Evolutionary conservation across 2,113 vertebrate genomes (phyloP).

Genomic region (Labrus mixtus): DNA sequence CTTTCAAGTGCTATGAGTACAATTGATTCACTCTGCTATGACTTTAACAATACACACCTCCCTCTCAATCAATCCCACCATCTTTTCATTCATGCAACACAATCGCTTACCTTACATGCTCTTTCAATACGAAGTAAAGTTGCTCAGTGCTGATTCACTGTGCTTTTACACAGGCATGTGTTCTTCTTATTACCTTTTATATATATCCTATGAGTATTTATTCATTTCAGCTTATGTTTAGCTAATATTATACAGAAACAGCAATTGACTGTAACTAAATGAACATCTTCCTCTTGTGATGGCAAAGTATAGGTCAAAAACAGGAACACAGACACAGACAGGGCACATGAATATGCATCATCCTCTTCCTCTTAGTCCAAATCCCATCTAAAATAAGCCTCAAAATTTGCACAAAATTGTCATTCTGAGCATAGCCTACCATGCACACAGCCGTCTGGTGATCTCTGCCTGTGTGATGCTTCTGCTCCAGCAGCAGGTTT

Average conservation of each 20-base stretch:
- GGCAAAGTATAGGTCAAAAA: not conserved
- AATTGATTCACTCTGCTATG: constrained; percentile 19
- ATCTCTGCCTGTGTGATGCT: constrained; percentile 41
- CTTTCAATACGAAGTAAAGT: constrained; percentile 14
- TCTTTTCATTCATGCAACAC: constrained; percentile 33
- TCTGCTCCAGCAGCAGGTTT: constrained; percentile 54
- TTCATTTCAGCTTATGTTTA: constrained; percentile 1
- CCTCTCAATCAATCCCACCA: not conserved
- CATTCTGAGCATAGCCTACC: constrained; percentile 55
- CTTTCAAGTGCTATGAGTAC: constrained; percentile 16
- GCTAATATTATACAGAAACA: not conserved
- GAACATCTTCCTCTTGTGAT: constrained; percentile 4
- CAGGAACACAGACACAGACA: constrained; percentile 44
- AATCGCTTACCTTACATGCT: constrained; percentile 18
- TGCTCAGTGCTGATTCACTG: not conserved
- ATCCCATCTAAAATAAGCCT: not conserved
- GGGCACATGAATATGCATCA: constrained; percentile 38
- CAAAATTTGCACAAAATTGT: constrained; percentile 12
- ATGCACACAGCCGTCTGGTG: constrained; percentile 53
- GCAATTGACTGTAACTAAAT: not conserved
- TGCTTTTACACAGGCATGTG: not conserved
- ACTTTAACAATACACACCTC: constrained; percentile 6
- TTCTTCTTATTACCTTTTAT: not conserved
- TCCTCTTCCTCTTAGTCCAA: constrained; percentile 18
- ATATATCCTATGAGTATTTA: not conserved